Evolutionary conservation across 23 tunicate genomes (phyloP).

Genomic region (Phallusia fumigata): DNA sequence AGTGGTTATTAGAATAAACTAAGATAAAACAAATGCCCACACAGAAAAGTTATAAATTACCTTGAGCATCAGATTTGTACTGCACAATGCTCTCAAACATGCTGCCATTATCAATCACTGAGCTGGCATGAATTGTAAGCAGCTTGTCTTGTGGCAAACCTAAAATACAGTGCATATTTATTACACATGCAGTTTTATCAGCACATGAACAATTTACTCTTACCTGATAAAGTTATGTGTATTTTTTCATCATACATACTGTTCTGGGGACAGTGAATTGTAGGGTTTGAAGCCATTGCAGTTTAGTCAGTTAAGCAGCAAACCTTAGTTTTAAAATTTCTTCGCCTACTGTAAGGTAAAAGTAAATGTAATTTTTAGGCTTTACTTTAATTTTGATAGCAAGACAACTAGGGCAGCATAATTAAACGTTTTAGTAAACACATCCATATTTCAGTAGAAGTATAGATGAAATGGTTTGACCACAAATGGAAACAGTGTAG

Average conservation of each 20-base stretch:
- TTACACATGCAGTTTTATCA: background rate
- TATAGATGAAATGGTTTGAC: too few species aligned
- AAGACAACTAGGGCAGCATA: too few species aligned
- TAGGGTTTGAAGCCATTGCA: background rate
- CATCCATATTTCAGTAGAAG: too few species aligned
- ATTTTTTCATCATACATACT: conserved; percentile 1
- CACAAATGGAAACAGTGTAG: too few species aligned
- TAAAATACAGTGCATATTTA: background rate
- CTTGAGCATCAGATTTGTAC: background rate
- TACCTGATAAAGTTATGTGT: background rate
- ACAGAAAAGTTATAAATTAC: background rate
- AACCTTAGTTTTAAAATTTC: background rate
- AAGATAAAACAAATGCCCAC: background rate
- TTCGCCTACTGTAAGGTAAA: too few species aligned
- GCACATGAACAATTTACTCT: background rate
- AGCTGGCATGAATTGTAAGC: background rate
- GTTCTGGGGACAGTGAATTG: background rate
- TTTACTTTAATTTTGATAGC: too few species aligned
- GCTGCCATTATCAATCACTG: background rate
- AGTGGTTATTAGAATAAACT: background rate
- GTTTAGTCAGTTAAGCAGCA: too few species aligned
- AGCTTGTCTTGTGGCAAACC: background rate
- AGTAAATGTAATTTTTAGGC: too few species aligned
- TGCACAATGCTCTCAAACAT: background rate
- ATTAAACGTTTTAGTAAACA: too few species aligned